A percentile compares a stretch with the other conserved stretches of the same genome.
Conservation (phyloP, 2,113 vertebrate species). For the Hystrix brachyura region DNA sequence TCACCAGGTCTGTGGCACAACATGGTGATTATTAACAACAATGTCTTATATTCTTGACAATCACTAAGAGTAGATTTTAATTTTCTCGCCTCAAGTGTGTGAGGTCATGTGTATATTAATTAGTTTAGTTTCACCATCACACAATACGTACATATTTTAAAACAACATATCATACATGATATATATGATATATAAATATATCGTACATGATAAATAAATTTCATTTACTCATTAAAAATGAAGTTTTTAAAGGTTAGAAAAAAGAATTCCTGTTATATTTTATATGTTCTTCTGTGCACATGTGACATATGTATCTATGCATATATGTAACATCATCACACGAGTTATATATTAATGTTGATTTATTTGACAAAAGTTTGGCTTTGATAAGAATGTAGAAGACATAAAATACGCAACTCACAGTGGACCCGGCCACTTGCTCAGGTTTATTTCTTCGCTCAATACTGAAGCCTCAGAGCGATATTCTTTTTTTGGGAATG, state of each 20-base stretch:
- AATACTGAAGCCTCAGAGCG: rapidly evolving
- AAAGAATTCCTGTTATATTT: neutral
- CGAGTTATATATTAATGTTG: neutral
- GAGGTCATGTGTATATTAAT: neutral
- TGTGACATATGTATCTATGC: no score
- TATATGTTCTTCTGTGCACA: neutral
- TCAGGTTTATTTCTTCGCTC: neutral
- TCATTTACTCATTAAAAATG: neutral
- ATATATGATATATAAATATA: neutral
- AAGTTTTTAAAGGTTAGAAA: neutral
- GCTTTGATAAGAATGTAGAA: neutral
- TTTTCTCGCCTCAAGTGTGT: neutral
- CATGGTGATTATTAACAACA: no score
- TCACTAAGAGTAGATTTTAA: neutral
- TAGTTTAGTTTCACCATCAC: neutral
- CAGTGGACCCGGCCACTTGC: rapidly evolving
- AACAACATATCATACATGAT: neutral
- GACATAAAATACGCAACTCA: no score
- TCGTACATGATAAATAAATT: no score
- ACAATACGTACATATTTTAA: neutral
- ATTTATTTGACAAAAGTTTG: neutral
- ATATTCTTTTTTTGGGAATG: neutral
- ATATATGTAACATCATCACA: neutral
- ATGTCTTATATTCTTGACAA: neutral
- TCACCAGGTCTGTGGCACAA: neutral